Base-by-base conservation (phyloP, 1,140 invertebrate species). In the Uloborus diversus region DNA sequence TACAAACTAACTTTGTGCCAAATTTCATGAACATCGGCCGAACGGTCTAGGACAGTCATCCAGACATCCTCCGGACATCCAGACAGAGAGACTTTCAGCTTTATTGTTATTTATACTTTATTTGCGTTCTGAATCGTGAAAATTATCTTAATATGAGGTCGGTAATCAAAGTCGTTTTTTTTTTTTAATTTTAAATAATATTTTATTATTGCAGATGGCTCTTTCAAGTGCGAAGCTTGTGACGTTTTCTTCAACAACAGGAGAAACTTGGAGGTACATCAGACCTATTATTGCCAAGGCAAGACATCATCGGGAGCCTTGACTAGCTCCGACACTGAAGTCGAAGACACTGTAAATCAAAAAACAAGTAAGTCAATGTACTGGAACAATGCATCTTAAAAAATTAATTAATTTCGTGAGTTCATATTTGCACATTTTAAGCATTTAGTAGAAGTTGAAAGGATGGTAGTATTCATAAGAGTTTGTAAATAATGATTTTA, bases 211-310 rank as follows among this genome's bases (percentile, higher is more conserved):
- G 9, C 20, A 78, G 73, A 78, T 4, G 73, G 73, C 13, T 14
- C 14, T 9, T 78, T 66, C 13, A 78, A 78, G 23, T 78, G 73
- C 20, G 61, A 65, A 17, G 20, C 20, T 17, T 78, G 73, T n/a
- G 49, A 65, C 20, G 25, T 57, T 11, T n/a, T 32, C 1, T 78
- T 78, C 30, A 78, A 59, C 28, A 78, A 35, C 27, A 33, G 51
- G 3, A 17, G 62, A 37, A 32, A 42, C 3, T 28, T 78, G 1
- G 62, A 78, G 47, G 23, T 51, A 2, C 75, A 78, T 14, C 75
- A 66, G 25, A 28, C 64, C 2, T 64, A 65, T n/a, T 78, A 78
- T 47, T 78, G 75, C 23, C 71, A 75, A 51, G 71, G 64, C 2
- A 66, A 65, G n/a, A 32, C 53, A 7, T 47, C 42, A 3, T 30